phyloP scores from a whole-genome alignment of 2,797 vertebrate species.

The Stomatorhinus walkeri region DNA sequence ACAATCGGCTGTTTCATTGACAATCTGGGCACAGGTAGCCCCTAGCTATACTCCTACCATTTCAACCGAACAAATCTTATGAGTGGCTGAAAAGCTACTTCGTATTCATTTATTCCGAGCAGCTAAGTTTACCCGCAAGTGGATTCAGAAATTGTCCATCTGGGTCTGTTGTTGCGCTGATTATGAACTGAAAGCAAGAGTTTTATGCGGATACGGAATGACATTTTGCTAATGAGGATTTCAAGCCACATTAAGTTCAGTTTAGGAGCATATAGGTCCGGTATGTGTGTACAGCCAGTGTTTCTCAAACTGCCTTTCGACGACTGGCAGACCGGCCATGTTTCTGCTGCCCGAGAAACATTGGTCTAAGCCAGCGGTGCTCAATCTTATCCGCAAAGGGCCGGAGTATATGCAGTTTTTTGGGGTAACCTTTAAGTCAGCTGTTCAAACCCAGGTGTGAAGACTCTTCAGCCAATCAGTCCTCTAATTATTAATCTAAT shows the following conservation, averaged over 20 bases:
- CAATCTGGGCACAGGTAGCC: neutral
- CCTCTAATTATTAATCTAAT: too few species aligned
- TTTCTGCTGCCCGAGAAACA: neutral
- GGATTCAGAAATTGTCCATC: neutral
- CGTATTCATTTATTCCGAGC: slow-evolving; percentile 3
- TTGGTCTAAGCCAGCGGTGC: neutral
- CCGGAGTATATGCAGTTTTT: too few species aligned
- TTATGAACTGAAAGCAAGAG: neutral
- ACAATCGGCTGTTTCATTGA: neutral
- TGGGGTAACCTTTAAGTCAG: too few species aligned
- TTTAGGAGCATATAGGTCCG: neutral
- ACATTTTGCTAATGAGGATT: neutral
- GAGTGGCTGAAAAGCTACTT: slow-evolving; percentile 3
- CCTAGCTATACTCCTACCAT: neutral
- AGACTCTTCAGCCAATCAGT: too few species aligned
- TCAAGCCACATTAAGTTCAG: neutral
- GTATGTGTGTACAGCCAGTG: neutral
- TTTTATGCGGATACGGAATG: neutral
- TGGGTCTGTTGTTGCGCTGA: neutral
- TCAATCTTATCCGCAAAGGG: too few species aligned
- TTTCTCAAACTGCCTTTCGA: neutral
- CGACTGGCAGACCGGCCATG: neutral
- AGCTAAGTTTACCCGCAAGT: neutral
- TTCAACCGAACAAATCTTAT: neutral
- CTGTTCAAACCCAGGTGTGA: too few species aligned